Evolutionary conservation across 2,113 vertebrate species (phyloP).

Genomic region (Gorsachius goisagi): DNA sequence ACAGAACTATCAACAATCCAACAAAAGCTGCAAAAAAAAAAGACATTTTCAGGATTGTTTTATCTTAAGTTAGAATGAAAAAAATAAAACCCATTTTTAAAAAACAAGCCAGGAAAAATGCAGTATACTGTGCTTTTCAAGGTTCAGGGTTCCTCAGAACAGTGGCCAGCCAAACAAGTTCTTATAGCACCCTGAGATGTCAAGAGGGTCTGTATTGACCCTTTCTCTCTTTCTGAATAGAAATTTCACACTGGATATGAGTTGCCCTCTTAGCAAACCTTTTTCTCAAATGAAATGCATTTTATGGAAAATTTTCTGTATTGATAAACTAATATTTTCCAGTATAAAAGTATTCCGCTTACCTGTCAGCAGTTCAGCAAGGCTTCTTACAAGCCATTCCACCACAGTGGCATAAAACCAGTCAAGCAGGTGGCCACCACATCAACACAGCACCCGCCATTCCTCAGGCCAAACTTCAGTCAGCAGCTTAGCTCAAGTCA

Average conservation of each 20-base stretch:
- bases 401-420: neutral
- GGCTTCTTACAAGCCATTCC: neutral
- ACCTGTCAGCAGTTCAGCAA: neutral
- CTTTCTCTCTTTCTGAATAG: neutral
- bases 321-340: neutral
- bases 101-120: neutral
- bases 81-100: neutral
- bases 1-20: neutral
- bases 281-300: neutral
- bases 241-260: neutral
- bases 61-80: neutral
- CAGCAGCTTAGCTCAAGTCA: neutral
- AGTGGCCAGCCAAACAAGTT: neutral
- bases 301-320: neutral
- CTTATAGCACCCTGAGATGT: neutral
- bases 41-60: neutral
- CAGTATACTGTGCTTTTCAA: neutral
- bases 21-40: neutral
- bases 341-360: neutral
- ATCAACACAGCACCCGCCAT: neutral
- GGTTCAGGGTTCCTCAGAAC: neutral
- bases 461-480: neutral
- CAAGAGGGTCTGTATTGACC: neutral
- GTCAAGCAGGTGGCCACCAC: neutral
- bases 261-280: fast-evolving